Evolutionary conservation across 35 echinoderm and acorn worm species (phyloP).

Genomic region (Patiria miniata): DNA sequence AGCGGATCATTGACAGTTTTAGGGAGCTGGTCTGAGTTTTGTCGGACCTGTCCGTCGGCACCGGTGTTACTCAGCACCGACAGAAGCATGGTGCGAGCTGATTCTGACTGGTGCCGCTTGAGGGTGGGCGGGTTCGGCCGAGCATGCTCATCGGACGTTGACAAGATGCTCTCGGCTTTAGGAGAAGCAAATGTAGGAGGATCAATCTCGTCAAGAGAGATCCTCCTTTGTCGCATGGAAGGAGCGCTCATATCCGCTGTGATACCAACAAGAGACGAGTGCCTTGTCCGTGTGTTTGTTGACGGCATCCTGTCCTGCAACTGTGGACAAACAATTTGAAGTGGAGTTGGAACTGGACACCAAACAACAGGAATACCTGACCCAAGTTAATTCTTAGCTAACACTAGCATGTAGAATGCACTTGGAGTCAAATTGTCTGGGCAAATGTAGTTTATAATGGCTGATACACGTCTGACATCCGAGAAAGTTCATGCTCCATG

Average conservation of each 20-base stretch:
- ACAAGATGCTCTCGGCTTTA: constrained; percentile 12
- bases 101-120: neutral
- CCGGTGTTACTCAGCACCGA: neutral
- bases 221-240: neutral
- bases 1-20: constrained; percentile 17
- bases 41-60: neutral
- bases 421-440: no score
- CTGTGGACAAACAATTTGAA: no score
- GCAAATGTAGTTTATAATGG: no score
- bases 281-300: neutral
- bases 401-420: no score
- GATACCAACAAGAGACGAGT: neutral
- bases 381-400: no score
- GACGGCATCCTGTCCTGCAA: no score
- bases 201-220: neutral
- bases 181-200: constrained; percentile 25
- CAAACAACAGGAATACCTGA: no score
- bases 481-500: no score
- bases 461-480: no score
- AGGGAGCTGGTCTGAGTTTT: neutral
- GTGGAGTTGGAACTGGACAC: no score
- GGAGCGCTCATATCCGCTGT: neutral
- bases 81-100: constrained; percentile 1
- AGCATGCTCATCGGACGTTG: constrained; percentile 37
- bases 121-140: neutral